Percentiles rank a stretch among this genome's conserved stretches.
phyloP scores from a whole-genome alignment of 2,113 vertebrate genomes.

The Paracanthobrama guichenoti region DNA sequence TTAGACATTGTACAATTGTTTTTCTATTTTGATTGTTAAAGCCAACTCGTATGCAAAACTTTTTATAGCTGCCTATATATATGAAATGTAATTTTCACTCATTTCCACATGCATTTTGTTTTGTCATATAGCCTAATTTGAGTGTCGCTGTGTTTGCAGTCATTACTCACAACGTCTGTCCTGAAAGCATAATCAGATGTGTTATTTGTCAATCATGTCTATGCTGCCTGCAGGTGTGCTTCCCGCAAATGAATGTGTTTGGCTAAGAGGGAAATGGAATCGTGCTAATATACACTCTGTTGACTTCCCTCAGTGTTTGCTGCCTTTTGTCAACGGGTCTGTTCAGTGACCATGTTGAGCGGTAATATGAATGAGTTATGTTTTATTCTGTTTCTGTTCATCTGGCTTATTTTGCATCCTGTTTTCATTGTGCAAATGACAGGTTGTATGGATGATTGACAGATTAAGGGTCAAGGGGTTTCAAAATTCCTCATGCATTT shows the following conservation, averaged over 20 bases:
- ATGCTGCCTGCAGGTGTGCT: slow-evolving; percentile 37
- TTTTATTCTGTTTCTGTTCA: slow-evolving; percentile 13
- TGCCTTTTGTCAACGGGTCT: neutral
- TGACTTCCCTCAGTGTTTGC: neutral
- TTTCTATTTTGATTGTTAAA: slow-evolving; percentile 24
- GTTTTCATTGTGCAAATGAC: slow-evolving; percentile 12
- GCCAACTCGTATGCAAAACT: neutral
- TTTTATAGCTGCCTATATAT: neutral
- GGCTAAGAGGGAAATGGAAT: slow-evolving; percentile 14
- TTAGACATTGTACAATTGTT: neutral
- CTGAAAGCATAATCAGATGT: slow-evolving; percentile 33
- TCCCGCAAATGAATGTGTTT: slow-evolving; percentile 8
- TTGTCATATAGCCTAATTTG: neutral
- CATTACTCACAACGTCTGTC: slow-evolving; percentile 5
- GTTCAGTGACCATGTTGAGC: neutral
- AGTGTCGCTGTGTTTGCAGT: neutral
- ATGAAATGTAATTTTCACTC: neutral
- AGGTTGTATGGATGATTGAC: neutral
- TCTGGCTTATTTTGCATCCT: neutral
- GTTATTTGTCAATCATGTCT: slow-evolving; percentile 32
- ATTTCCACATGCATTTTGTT: neutral
- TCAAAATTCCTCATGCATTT: neutral
- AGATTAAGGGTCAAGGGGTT: neutral
- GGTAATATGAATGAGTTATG: neutral
- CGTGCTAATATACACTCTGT: neutral